Evolutionary conservation across 2,888 invertebrate species (phyloP).

Genomic region (Petrophora chlorosata): DNA sequence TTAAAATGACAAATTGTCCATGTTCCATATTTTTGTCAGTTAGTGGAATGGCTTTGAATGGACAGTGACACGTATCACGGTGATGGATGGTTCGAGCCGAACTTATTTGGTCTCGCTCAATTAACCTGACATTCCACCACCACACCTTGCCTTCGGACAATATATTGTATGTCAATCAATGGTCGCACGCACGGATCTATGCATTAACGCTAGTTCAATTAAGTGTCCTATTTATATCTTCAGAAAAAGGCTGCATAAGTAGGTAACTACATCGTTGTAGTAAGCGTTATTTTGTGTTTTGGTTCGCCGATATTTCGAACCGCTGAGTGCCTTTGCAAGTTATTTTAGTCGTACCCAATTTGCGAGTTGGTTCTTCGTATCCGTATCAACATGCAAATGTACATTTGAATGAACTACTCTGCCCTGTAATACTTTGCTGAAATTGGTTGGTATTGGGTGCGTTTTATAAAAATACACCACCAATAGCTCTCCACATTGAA

Average conservation of each 20-base stretch:
- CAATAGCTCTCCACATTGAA: background rate
- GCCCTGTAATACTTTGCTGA: constrained; percentile 3
- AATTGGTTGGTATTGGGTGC: background rate
- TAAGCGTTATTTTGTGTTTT: constrained; percentile 3
- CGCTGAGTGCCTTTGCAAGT: background rate
- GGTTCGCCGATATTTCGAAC: constrained; percentile 1
- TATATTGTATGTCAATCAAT: constrained; percentile 76
- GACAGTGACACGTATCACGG: constrained; percentile 55
- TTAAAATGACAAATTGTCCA: constrained; percentile 65
- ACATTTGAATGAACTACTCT: background rate
- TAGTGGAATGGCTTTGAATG: constrained; percentile 63
- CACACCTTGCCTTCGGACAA: constrained; percentile 72
- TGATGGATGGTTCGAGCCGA: constrained; percentile 68
- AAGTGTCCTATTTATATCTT: constrained; percentile 26
- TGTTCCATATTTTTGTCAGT: constrained; percentile 63
- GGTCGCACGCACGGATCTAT: constrained; percentile 60
- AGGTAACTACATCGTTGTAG: no score
- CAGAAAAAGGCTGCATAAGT: background rate
- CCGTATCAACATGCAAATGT: constrained; percentile 8
- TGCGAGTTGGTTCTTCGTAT: background rate
- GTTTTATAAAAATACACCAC: constrained; percentile 2
- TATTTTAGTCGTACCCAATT: constrained; percentile 8
- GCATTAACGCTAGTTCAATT: constrained; percentile 47
- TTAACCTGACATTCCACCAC: constrained; percentile 67
- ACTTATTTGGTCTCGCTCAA: constrained; percentile 69